Conservation (phyloP, 2,888 invertebrate genomes). For the Incurvaria masculella region DNA sequence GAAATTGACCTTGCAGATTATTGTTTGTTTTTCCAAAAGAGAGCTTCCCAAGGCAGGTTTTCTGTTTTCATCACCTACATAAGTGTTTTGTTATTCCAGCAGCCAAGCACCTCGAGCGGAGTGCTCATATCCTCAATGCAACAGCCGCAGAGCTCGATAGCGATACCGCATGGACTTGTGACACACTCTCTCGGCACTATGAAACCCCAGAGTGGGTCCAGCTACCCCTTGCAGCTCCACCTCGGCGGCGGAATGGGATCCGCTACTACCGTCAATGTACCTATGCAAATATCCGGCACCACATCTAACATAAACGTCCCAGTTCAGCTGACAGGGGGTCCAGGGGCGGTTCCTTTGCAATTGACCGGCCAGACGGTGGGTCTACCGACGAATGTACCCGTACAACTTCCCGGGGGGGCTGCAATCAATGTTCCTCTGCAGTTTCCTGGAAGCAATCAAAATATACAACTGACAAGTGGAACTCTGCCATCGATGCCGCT, state of each 20-base stretch:
- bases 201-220: constrained; percentile 40
- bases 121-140: constrained; percentile 51
- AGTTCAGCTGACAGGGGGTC: constrained; percentile 39
- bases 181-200: constrained; percentile 47
- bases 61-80: too few relatives aligned
- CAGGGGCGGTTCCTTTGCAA: constrained; percentile 39
- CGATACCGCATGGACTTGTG: constrained; percentile 43
- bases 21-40: constrained; percentile 1
- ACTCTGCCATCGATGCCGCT: constrained; percentile 44
- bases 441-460: constrained; percentile 34
- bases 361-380: constrained; percentile 34
- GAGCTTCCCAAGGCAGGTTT: too few relatives aligned
- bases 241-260: not conserved
- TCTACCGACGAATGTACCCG: constrained; percentile 38
- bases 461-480: constrained; percentile 35
- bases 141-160: constrained; percentile 44
- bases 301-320: constrained; percentile 47
- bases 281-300: constrained; percentile 47
- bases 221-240: constrained; percentile 41
- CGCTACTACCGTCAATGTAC: constrained; percentile 41
- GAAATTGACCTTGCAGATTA: constrained; percentile 6
- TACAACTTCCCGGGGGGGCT: constrained; percentile 43
- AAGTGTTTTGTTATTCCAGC: constrained; percentile 38
- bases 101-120: constrained; percentile 44
- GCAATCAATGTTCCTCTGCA: constrained; percentile 48